Conservation (phyloP, 2,888 invertebrate species). For the Eristalis pertinax region DNA sequence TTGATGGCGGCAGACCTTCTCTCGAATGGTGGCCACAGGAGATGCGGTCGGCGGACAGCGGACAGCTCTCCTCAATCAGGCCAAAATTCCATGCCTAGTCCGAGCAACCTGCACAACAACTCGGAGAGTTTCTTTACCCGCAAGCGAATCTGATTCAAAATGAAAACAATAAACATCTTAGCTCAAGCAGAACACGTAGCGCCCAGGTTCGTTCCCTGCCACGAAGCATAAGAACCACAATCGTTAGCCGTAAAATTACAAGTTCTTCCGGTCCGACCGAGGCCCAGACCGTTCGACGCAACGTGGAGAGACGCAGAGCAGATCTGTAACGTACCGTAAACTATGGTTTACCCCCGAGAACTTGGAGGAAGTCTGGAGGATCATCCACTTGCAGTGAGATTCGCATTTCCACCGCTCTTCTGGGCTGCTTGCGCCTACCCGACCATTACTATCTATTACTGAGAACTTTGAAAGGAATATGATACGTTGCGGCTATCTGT, state of each 20-base stretch:
- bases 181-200: slow-evolving; percentile 34
- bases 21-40: not conserved
- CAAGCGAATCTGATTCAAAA: slow-evolving; percentile 37
- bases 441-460: slow-evolving; percentile 58
- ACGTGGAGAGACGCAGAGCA: not conserved
- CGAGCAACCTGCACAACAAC: not conserved
- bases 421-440: slow-evolving; percentile 10
- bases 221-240: slow-evolving; percentile 40
- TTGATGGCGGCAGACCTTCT: not conserved
- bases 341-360: slow-evolving; percentile 55
- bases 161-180: slow-evolving; percentile 41
- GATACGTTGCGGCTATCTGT: slow-evolving; percentile 59
- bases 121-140: not conserved
- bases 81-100: not conserved
- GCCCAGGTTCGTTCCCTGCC: not conserved
- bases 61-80: not conserved
- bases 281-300: not conserved
- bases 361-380: slow-evolving; percentile 39
- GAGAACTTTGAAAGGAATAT: slow-evolving; percentile 59
- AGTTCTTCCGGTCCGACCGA: slow-evolving; percentile 62
- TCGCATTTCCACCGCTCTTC: slow-evolving; percentile 16
- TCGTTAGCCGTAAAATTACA: slow-evolving; percentile 71
- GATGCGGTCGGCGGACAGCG: not conserved
- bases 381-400: slow-evolving; percentile 47
- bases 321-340: slow-evolving; percentile 71